Conservation (phyloP, 64 coral and sea anemone species). For the Anthopleura sola region DNA sequence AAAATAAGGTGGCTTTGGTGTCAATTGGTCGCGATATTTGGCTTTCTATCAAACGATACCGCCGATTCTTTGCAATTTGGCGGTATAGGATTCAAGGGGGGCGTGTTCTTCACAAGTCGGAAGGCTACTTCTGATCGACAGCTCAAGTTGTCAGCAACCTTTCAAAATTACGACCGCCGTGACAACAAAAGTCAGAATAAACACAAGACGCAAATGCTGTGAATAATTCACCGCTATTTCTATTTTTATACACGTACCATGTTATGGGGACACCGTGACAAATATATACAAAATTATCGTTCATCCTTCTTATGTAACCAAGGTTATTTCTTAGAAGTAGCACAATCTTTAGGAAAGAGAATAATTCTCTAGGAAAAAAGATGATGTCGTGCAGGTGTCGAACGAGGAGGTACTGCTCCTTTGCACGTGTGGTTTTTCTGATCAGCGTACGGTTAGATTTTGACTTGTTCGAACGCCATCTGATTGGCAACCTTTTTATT, state of each 20-base stretch:
- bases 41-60: slow-evolving; percentile 68
- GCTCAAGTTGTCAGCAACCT: slow-evolving; percentile 72
- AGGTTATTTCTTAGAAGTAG: background rate
- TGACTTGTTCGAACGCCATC: slow-evolving; percentile 10
- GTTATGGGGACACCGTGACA: background rate
- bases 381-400: slow-evolving; percentile 57
- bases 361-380: background rate
- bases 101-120: slow-evolving; percentile 57
- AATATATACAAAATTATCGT: background rate
- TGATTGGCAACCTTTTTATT: slow-evolving; percentile 53
- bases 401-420: slow-evolving; percentile 34
- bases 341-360: background rate
- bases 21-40: slow-evolving; percentile 85
- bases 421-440: slow-evolving; percentile 44
- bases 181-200: slow-evolving; percentile 60
- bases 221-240: slow-evolving; percentile 70
- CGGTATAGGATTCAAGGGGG: slow-evolving; percentile 58
- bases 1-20: slow-evolving; percentile 66
- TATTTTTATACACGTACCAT: slow-evolving; percentile 38
- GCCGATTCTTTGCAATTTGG: slow-evolving; percentile 75
- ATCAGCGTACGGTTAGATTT: slow-evolving; percentile 27
- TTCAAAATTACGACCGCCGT: slow-evolving; percentile 64
- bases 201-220: slow-evolving; percentile 41
- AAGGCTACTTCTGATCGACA: slow-evolving; percentile 83
- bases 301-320: background rate